These are phyloP conservation scores for Balaeniceps rex DNA, from an alignment of 2,113 vertebrate genomes.

Conservation along the genomic window DNA sequence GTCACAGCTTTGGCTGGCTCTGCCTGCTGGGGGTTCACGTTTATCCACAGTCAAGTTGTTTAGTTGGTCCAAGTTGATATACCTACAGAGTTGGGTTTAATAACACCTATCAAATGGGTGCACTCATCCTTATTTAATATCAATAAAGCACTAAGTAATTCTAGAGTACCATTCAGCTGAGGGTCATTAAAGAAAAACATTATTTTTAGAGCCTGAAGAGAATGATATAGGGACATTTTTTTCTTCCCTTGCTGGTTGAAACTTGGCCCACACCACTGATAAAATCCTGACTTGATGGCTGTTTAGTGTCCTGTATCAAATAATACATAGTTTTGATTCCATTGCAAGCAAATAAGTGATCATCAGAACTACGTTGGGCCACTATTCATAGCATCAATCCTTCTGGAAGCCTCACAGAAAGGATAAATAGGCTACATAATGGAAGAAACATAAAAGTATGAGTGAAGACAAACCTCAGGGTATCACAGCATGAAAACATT, in stretches of 20 bases:
- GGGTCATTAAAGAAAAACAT: background rate
- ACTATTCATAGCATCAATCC: background rate
- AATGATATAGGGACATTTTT: background rate
- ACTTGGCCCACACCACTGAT: background rate
- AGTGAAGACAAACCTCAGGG: background rate
- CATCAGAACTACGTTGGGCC: background rate
- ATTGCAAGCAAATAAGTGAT: background rate
- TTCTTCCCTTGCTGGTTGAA: background rate
- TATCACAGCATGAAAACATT: background rate
- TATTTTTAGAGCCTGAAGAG: background rate
- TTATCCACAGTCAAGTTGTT: background rate
- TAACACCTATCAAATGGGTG: background rate
- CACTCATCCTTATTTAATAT: background rate
- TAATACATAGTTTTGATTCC: background rate
- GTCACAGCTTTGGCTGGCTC: background rate
- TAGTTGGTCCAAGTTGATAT: background rate
- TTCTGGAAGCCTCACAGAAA: background rate
- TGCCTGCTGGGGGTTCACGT: background rate
- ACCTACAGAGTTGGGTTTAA: background rate
- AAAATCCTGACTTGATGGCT: background rate
- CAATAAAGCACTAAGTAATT: background rate
- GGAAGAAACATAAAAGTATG: background rate
- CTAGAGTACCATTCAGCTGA: background rate
- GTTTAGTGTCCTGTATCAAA: background rate
- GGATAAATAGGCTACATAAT: background rate